These are phyloP conservation scores for Agriotes lineatus DNA, from an alignment of 2,888 invertebrate genomes.

Conservation along the genomic window DNA sequence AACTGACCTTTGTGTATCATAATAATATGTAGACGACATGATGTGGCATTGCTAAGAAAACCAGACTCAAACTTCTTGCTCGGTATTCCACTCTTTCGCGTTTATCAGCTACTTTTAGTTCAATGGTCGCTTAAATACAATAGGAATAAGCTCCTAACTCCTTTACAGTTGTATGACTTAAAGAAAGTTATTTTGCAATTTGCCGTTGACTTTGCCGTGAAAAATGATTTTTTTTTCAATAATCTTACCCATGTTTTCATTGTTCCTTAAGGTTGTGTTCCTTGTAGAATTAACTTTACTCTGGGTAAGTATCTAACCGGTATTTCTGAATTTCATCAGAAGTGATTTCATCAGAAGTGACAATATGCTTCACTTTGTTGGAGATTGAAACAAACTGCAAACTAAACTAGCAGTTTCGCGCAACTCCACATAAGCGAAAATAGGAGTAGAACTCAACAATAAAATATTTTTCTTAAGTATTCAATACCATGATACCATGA, in stretches of 20 bases:
- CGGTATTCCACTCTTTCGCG: background rate
- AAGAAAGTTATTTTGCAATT: background rate
- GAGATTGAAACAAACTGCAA: background rate
- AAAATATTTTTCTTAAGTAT: too few relatives aligned
- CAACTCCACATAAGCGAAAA: background rate
- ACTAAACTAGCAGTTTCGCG: background rate
- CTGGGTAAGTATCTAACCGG: too few relatives aligned
- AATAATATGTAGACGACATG: too few relatives aligned
- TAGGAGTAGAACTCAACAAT: background rate
- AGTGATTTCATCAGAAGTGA: too few relatives aligned
- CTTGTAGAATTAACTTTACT: too few relatives aligned
- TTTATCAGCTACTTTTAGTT: background rate
- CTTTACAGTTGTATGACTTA: background rate
- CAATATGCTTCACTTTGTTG: too few relatives aligned
- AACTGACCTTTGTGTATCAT: too few relatives aligned
- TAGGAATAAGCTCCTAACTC: background rate
- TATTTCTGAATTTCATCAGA: too few relatives aligned
- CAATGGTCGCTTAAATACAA: background rate
- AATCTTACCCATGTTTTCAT: too few relatives aligned
- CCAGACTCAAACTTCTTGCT: background rate
- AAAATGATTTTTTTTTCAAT: too few relatives aligned
- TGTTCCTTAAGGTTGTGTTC: too few relatives aligned
- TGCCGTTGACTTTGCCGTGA: background rate
- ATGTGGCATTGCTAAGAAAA: too few relatives aligned
- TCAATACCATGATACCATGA: background rate